Evolutionary conservation across 35 echinoderm and acorn worm species (phyloP).

Genomic region (Heliocidaris erythrogramma): DNA sequence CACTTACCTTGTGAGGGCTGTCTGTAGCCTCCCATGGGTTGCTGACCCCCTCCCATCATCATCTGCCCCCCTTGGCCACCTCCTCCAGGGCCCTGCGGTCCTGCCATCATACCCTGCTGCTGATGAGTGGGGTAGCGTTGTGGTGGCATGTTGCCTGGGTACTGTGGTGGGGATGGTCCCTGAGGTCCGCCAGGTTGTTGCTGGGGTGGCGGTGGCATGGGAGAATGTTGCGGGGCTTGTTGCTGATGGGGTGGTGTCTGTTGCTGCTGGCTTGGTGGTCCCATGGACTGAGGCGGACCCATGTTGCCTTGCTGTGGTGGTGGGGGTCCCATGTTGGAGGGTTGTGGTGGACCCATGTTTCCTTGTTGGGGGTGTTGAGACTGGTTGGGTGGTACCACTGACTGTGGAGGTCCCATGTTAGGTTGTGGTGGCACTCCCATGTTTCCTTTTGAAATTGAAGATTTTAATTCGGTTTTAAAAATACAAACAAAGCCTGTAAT

Average conservation of each 20-base stretch:
- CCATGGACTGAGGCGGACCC: constrained; percentile 29
- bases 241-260: constrained; percentile 27
- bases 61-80: constrained; percentile 42
- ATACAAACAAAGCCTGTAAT: not conserved
- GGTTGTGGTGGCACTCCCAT: constrained; percentile 7
- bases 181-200: constrained; percentile 38
- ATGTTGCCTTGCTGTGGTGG: constrained; percentile 20
- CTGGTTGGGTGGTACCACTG: constrained; percentile 2
- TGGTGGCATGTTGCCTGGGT: constrained; percentile 39
- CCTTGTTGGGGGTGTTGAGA: constrained; percentile 5
- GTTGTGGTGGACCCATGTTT: constrained; percentile 37
- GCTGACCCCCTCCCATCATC: constrained; percentile 29
- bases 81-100: not conserved
- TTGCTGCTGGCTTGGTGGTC: constrained; percentile 35
- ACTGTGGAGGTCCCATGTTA: constrained; percentile 26
- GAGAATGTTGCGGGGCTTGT: constrained; percentile 36
- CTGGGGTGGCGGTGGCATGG: constrained; percentile 31
- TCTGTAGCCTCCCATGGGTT: constrained; percentile 26
- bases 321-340: constrained; percentile 12
- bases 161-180: constrained; percentile 36
- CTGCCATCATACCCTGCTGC: constrained; percentile 28
- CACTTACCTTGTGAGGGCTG: constrained; percentile 40
- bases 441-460: not conserved
- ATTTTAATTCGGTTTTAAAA: not conserved
- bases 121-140: constrained; percentile 32